Conservation (phyloP, 1,140 invertebrate species). For the Heliconius hewitsoni region DNA sequence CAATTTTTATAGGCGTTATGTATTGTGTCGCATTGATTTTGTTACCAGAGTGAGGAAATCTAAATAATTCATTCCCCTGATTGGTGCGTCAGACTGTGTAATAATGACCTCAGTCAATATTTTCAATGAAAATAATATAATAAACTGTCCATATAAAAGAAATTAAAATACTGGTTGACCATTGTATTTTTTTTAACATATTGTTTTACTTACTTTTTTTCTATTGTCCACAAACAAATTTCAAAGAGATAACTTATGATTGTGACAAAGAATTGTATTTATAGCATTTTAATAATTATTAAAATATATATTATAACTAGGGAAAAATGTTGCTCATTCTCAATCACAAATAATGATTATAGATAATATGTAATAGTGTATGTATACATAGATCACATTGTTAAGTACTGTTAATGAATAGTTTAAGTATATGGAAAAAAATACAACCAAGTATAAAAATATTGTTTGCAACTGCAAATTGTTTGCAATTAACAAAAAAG, state of each 20-base stretch:
- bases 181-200: too few relatives aligned
- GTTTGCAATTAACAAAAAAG: conserved; percentile 37
- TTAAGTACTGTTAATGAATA: conserved; percentile 35
- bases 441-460: conserved; percentile 16
- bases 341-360: conserved; percentile 37
- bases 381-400: conserved; percentile 37
- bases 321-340: conserved; percentile 38
- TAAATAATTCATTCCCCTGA: too few relatives aligned
- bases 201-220: too few relatives aligned
- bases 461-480: neutral
- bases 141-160: too few relatives aligned
- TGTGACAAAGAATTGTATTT: conserved; percentile 25
- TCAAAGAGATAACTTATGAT: neutral
- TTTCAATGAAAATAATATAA: too few relatives aligned
- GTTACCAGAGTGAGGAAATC: too few relatives aligned
- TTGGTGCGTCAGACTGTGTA: neutral
- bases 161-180: too few relatives aligned
- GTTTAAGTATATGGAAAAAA: conserved; percentile 32
- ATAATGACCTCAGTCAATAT: too few relatives aligned
- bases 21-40: too few relatives aligned
- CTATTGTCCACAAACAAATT: too few relatives aligned
- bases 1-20: too few relatives aligned
- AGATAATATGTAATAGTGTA: conserved; percentile 30
- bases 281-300: conserved; percentile 22
- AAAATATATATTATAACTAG: conserved; percentile 26